Base-by-base conservation (phyloP, 2,113 vertebrate genomes). In the Lycocorax pyrrhopterus region DNA sequence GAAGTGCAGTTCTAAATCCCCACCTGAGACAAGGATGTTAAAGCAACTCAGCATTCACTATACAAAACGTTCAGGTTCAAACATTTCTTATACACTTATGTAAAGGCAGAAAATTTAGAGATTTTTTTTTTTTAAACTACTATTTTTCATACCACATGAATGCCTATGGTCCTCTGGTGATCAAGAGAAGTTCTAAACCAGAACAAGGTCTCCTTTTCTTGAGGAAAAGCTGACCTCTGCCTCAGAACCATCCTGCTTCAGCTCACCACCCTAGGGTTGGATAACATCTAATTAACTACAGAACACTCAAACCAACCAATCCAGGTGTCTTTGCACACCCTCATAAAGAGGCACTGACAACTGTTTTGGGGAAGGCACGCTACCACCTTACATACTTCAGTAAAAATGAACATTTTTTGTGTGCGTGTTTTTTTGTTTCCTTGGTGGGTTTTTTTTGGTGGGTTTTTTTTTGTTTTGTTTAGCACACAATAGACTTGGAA, bases 251-350 rank as follows among this genome's bases (percentile, higher is more conserved):
- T 27, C 26, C 23, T 3, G 4, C 32, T 76, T 75, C 63, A 86
- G 32, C 15, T 69, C 2, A 1, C 27, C 59, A 68, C 13, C 22
- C 13, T 20, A 35, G 12, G 4, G 35, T 0, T 63, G 35, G 26
- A 27, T 4, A 27, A 56, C 30, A 30, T 15, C 41, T 76, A 47
- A 41, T 1, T 6, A 83, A n/a, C 26, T 49, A 26, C 10, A 29
- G 46, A 30, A 52, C 46, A 73, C n/a, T 21, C 33, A 23, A 33
- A 67, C 8, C 39, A 63, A 37, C 18, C 33, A 69, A 46, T 14
- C 32, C 13, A 37, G 8, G 23, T 26, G 14, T 29, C 51, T 55
- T 20, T 37, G 59, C n/a, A 80, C 41, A 63, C 8, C 14, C 41
- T 39, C 73, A 18, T 27, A 7, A n/a, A 51, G 41, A 86, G 30